phyloP scores from a whole-genome alignment of 92 coral and sea anemone species.

The Parazoanthus darwini region DNA sequence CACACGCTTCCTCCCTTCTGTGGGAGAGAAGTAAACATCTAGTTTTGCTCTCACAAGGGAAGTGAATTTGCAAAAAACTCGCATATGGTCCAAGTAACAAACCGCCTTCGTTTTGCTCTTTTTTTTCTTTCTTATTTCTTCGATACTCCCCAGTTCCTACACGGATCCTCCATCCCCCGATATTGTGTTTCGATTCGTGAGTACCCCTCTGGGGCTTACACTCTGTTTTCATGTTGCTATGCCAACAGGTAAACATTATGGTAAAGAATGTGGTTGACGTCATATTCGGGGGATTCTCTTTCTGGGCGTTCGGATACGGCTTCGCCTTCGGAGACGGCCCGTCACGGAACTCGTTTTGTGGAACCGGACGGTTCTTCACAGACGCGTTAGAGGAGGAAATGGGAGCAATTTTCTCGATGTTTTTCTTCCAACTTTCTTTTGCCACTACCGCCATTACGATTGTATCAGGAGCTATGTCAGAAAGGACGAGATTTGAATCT shows the following conservation, averaged over 20 bases:
- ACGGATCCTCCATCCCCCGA: background rate
- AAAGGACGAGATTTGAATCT: constrained; percentile 61
- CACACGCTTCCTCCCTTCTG: too few species aligned
- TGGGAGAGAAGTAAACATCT: too few species aligned
- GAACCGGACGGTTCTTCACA: constrained; percentile 73
- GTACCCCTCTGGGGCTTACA: background rate
- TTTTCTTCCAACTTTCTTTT: constrained; percentile 67
- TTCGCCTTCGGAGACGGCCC: constrained; percentile 71
- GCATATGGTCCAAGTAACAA: too few species aligned
- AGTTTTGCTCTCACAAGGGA: too few species aligned
- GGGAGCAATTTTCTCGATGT: constrained; percentile 64
- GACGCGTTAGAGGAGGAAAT: constrained; percentile 66
- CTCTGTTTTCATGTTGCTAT: background rate
- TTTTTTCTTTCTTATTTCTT: too few species aligned
- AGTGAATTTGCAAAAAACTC: too few species aligned
- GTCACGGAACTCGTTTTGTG: constrained; percentile 67
- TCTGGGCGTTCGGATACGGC: constrained; percentile 77
- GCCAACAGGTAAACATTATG: constrained; percentile 70
- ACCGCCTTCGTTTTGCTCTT: background rate
- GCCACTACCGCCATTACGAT: constrained; percentile 71
- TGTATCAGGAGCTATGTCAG: constrained; percentile 72
- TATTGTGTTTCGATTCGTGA: too few species aligned
- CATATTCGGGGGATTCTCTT: constrained; percentile 77
- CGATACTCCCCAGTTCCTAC: too few species aligned
- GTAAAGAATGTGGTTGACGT: constrained; percentile 79